Conservation (phyloP, 1,140 invertebrate genomes). For the Araneus ventricosus region DNA sequence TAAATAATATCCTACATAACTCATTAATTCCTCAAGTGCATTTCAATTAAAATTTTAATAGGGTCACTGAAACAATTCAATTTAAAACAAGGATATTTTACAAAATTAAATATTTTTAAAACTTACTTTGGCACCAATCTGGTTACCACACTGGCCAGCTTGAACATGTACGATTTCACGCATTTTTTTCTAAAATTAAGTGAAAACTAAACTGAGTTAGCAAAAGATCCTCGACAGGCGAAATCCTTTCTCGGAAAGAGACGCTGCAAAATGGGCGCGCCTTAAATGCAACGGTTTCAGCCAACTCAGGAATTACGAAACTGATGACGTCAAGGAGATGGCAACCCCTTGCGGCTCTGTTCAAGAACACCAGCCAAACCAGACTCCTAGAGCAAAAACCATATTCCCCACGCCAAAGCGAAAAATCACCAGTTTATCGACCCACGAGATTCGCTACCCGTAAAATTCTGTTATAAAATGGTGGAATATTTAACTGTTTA, state of each 20-base stretch:
- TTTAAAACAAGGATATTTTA: not conserved
- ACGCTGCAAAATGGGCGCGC: not conserved
- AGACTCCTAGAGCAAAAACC: no score
- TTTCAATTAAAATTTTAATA: no score
- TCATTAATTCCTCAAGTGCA: no score
- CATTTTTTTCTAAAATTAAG: constrained; percentile 84
- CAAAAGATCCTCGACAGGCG: not conserved
- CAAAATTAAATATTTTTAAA: not conserved
- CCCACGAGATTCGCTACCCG: no score
- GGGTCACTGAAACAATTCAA: no score
- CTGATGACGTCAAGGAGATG: not conserved
- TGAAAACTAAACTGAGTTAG: not conserved
- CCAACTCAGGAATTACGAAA: constrained; percentile 7
- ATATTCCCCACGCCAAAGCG: no score
- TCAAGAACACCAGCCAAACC: no score
- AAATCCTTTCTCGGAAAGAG: not conserved
- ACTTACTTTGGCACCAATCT: constrained; percentile 94
- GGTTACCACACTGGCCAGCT: constrained; percentile 95
- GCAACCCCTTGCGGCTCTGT: not conserved
- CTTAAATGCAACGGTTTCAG: constrained; percentile 22
- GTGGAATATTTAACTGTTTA: no score
- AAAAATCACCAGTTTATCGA: no score
- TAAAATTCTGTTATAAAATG: no score
- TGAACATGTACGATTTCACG: constrained; percentile 96
- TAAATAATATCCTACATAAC: no score